These are phyloP conservation scores for Argopecten irradians DNA, from an alignment of 1,140 invertebrate species.

Conservation along the genomic window DNA sequence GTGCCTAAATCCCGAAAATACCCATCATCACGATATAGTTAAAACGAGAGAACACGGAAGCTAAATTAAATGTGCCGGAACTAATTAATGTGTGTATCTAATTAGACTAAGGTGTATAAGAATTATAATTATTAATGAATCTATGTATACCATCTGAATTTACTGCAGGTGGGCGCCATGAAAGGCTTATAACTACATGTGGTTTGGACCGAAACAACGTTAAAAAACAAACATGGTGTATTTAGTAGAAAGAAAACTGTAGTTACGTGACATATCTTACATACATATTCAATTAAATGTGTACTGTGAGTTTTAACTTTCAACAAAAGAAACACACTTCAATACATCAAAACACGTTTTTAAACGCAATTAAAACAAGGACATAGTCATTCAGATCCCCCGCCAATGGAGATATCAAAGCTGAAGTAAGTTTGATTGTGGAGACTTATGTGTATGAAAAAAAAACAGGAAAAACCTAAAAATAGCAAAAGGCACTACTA, in stretches of 20 bases:
- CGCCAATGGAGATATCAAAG: too few relatives aligned
- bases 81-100: conserved; percentile 3
- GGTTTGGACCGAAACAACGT: neutral
- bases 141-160: neutral
- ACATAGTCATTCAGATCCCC: too few relatives aligned
- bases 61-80: neutral
- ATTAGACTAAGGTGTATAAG: neutral
- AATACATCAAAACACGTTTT: too few relatives aligned
- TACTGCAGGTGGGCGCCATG: neutral
- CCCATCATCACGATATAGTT: conserved; percentile 1
- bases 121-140: neutral
- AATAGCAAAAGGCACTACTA: too few relatives aligned
- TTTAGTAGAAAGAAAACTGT: neutral
- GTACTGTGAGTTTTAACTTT: too few relatives aligned
- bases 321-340: too few relatives aligned
- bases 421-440: too few relatives aligned
- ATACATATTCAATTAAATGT: too few relatives aligned
- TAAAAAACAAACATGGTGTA: neutral
- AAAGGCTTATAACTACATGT: neutral
- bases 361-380: too few relatives aligned
- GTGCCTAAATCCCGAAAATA: neutral
- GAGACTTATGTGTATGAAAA: too few relatives aligned
- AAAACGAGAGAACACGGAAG: neutral
- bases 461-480: too few relatives aligned
- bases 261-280: too few relatives aligned